Conservation (phyloP, 92 coral and sea anemone genomes). For the Palythoa heliodiscus region DNA sequence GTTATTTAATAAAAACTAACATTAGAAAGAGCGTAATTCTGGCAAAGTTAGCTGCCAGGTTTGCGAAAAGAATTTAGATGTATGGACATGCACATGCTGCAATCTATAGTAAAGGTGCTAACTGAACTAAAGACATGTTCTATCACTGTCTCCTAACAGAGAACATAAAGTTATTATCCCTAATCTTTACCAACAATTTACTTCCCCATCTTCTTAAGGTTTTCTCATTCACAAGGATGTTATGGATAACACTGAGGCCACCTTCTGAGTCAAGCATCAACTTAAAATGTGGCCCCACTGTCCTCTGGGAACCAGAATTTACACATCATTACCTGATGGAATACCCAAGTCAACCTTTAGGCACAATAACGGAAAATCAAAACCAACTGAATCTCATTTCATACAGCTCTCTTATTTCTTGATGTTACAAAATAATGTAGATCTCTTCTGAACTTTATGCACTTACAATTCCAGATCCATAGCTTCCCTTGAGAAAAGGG, state of each 20-base stretch:
- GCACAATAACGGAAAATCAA: not conserved
- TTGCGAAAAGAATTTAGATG: not conserved
- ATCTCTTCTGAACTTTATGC: not conserved
- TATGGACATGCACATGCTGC: not conserved
- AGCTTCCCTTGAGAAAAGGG: constrained; percentile 1
- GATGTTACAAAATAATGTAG: not conserved
- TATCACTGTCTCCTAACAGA: not conserved
- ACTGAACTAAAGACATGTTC: not conserved
- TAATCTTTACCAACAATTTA: not conserved
- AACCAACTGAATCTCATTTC: not conserved
- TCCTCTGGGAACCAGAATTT: not conserved
- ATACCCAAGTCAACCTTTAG: not conserved
- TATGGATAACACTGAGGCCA: not conserved
- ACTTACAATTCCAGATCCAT: constrained; percentile 20
- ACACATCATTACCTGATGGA: not conserved
- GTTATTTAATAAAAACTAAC: not conserved
- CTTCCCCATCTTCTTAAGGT: not conserved
- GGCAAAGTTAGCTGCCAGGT: not conserved
- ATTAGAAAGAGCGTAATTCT: not conserved
- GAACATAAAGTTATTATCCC: not conserved
- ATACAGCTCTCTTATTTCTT: not conserved
- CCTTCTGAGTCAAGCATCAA: not conserved
- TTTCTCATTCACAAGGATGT: not conserved
- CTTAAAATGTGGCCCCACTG: not conserved
- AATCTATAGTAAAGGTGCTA: not conserved